Conservation (phyloP, 2,888 invertebrate genomes). For the Beris chalybata region DNA sequence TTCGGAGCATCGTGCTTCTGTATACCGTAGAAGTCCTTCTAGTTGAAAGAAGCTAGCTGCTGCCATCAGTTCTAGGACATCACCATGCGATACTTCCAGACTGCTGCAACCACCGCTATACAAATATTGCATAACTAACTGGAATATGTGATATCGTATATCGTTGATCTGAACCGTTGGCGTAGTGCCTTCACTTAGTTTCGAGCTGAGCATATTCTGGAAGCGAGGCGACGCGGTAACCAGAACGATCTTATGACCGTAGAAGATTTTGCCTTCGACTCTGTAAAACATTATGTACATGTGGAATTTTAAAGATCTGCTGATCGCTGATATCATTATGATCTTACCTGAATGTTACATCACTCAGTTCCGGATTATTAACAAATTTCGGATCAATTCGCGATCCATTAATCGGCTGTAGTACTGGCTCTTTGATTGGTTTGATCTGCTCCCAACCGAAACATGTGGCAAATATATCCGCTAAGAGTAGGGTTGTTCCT, state of each 20-base stretch:
- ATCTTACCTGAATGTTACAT: slow-evolving; percentile 77
- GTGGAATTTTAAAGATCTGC: background rate
- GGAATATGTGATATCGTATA: slow-evolving; percentile 89
- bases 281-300: slow-evolving; percentile 51
- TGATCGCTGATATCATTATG: background rate
- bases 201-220: slow-evolving; percentile 80
- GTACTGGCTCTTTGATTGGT: slow-evolving; percentile 67
- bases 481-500: slow-evolving; percentile 81
- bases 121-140: slow-evolving; percentile 91
- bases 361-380: slow-evolving; percentile 89
- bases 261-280: slow-evolving; percentile 87
- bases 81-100: slow-evolving; percentile 75
- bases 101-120: slow-evolving; percentile 86
- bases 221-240: slow-evolving; percentile 87
- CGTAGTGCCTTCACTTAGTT: slow-evolving; percentile 71
- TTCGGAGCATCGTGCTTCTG: slow-evolving; percentile 81
- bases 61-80: slow-evolving; percentile 85
- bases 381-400: slow-evolving; percentile 91
- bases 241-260: slow-evolving; percentile 91
- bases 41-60: slow-evolving; percentile 91
- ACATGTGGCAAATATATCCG: slow-evolving; percentile 87
- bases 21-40: slow-evolving; percentile 80
- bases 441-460: slow-evolving; percentile 86
- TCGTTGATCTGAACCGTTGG: slow-evolving; percentile 91
- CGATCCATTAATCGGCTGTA: slow-evolving; percentile 68